These are phyloP conservation scores for Electrophaes corylata DNA, from an alignment of 2,888 invertebrate genomes.

Conservation along the genomic window DNA sequence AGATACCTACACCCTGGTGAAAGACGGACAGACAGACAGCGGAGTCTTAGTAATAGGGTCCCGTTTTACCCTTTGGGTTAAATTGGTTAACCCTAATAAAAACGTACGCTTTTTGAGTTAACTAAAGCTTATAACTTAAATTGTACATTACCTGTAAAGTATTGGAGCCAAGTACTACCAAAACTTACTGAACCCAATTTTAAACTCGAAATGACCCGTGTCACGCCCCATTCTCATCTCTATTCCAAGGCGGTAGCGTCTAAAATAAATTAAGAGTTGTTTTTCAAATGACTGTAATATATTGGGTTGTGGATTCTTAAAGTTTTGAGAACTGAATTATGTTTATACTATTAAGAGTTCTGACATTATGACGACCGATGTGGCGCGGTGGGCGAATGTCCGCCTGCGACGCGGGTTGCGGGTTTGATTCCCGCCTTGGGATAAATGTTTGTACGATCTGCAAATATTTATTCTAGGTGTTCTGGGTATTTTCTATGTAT, in stretches of 20 bases:
- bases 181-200: constrained; percentile 25
- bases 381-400: too few relatives aligned
- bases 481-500: too few relatives aligned
- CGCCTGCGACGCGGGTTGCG: too few relatives aligned
- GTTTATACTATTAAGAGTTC: background rate
- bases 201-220: constrained; percentile 17
- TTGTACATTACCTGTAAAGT: constrained; percentile 10
- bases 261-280: constrained; percentile 1
- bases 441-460: too few relatives aligned
- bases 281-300: constrained; percentile 22
- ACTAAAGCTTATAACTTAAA: constrained; percentile 12
- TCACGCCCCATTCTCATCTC: constrained; percentile 1
- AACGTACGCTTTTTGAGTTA: background rate
- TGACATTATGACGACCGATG: too few relatives aligned
- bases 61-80: too few relatives aligned
- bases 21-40: too few relatives aligned
- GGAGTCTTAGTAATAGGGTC: too few relatives aligned
- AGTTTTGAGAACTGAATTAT: background rate
- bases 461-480: too few relatives aligned
- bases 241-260: constrained; percentile 11
- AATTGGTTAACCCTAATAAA: too few relatives aligned
- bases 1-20: too few relatives aligned
- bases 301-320: constrained; percentile 17
- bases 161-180: constrained; percentile 15
- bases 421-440: too few relatives aligned